Evolutionary conservation across 2,888 invertebrate genomes (phyloP).

Genomic region (Strigamia transsilvanica): DNA sequence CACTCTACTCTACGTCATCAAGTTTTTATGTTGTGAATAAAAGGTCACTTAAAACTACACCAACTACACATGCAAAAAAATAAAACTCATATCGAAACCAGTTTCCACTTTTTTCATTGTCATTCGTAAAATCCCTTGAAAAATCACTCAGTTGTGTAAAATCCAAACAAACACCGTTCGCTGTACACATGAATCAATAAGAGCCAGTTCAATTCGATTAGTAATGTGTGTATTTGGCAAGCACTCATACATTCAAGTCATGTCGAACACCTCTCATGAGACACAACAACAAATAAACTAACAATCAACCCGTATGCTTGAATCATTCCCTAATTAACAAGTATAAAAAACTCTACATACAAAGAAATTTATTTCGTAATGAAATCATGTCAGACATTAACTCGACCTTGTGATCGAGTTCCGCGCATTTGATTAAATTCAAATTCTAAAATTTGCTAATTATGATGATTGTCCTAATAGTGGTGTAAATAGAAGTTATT

Average conservation of each 20-base stretch:
- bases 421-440: too few species aligned
- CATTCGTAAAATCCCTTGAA: neutral
- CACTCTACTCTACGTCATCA: neutral
- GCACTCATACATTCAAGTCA: neutral
- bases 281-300: too few species aligned
- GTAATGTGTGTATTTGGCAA: neutral
- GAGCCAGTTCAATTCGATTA: neutral
- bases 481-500: neutral
- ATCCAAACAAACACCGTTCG: neutral
- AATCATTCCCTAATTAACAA: neutral
- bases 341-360: neutral
- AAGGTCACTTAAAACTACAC: neutral
- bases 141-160: neutral
- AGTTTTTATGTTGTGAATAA: constrained; percentile 11
- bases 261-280: neutral
- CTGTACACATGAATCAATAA: constrained; percentile 29
- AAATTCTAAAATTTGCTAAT: too few species aligned
- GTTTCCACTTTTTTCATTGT: neutral
- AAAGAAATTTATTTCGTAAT: neutral
- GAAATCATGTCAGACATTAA: too few species aligned
- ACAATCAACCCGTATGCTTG: too few species aligned
- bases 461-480: neutral
- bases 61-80: neutral
- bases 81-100: neutral
- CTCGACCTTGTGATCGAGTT: too few species aligned